phyloP scores from a whole-genome alignment of 2,113 vertebrate species.

The Saguinus imperator region DNA sequence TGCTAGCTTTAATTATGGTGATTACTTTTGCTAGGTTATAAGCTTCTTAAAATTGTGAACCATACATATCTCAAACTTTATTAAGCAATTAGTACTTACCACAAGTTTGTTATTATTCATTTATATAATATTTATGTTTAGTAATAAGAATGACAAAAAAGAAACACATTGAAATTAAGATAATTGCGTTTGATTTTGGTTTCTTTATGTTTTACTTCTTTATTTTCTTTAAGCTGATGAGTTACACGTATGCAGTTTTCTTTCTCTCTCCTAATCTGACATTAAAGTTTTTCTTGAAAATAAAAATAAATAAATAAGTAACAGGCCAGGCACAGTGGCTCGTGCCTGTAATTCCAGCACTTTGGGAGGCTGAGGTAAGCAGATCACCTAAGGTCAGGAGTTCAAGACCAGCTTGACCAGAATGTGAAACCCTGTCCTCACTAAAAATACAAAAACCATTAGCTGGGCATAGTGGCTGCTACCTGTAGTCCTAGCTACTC shows the following conservation, averaged over 20 bases:
- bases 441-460: no score
- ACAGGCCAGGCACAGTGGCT: no score
- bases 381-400: no score
- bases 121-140: neutral
- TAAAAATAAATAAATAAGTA: no score
- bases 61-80: neutral
- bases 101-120: neutral
- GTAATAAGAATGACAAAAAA: constrained; percentile 21
- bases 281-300: neutral
- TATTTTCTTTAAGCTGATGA: neutral
- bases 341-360: no score
- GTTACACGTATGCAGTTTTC: neutral
- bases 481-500: no score
- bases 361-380: no score
- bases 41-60: constrained; percentile 30
- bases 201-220: constrained; percentile 10
- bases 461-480: no score
- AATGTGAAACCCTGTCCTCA: no score
- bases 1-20: neutral
- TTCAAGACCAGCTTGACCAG: no score
- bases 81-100: neutral
- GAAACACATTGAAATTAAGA: constrained; percentile 15
- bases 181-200: neutral
- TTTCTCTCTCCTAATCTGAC: neutral
- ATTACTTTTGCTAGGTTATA: neutral